phyloP scores from a whole-genome alignment of 2,888 invertebrate species.

The Anticlea derivata region DNA sequence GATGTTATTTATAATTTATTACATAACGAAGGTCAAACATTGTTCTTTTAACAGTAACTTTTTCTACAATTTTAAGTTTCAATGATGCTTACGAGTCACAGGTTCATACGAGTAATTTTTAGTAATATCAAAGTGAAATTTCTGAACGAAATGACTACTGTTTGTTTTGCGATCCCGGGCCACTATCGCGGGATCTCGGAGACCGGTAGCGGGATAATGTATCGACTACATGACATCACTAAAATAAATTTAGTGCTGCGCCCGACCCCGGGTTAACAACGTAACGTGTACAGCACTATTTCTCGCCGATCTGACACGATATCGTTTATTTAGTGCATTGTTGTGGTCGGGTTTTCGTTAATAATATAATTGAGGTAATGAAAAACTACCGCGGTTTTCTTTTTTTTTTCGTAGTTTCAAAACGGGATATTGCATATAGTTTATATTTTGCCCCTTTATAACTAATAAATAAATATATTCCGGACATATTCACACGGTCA shows the following conservation, averaged over 20 bases:
- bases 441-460: neutral
- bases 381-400: neutral
- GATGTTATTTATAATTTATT: too few relatives aligned
- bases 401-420: too few relatives aligned
- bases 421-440: too few relatives aligned
- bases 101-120: too few relatives aligned
- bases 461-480: too few relatives aligned
- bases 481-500: too few relatives aligned
- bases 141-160: constrained; percentile 3
- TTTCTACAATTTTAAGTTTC: too few relatives aligned
- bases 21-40: too few relatives aligned
- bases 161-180: constrained; percentile 13
- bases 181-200: constrained; percentile 61
- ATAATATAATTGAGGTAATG: constrained; percentile 19
- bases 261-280: constrained; percentile 68
- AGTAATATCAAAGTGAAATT: constrained; percentile 11
- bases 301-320: constrained; percentile 61
- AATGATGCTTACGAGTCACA: too few relatives aligned
- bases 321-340: constrained; percentile 49
- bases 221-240: constrained; percentile 69
- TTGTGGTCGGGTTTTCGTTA: constrained; percentile 23
- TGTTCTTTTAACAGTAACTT: too few relatives aligned
- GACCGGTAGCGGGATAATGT: constrained; percentile 69
- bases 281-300: constrained; percentile 63
- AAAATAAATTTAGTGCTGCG: constrained; percentile 70